Evolutionary conservation across 2,888 invertebrate species (phyloP).

Genomic region (Volucella zonaria): DNA sequence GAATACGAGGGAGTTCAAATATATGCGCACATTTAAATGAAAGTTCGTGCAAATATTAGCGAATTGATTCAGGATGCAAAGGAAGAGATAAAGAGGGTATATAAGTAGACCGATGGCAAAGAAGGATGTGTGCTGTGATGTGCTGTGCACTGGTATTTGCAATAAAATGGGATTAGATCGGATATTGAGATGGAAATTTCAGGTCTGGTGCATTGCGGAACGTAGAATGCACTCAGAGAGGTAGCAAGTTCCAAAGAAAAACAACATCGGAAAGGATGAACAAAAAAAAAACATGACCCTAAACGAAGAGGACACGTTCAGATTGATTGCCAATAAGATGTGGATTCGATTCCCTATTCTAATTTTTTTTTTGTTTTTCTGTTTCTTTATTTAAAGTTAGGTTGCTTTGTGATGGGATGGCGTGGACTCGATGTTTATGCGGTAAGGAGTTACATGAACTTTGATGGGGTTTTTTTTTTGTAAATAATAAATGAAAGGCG

Average conservation of each 20-base stretch:
- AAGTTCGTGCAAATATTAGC: constrained; percentile 72
- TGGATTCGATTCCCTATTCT: not conserved
- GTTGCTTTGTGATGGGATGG: no score
- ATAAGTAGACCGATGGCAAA: not conserved
- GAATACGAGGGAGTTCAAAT: constrained; percentile 38
- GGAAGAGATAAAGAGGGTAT: not conserved
- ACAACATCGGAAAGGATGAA: constrained; percentile 3
- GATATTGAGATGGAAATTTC: constrained; percentile 65
- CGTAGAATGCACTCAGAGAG: constrained; percentile 53
- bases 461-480: no score
- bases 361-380: no score
- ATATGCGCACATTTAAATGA: constrained; percentile 65
- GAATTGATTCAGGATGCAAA: constrained; percentile 66
- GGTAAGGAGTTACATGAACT: no score
- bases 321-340: constrained; percentile 51
- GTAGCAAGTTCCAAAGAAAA: constrained; percentile 21
- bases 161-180: constrained; percentile 71
- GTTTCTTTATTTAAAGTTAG: no score
- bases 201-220: constrained; percentile 45
- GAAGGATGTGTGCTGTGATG: constrained; percentile 33
- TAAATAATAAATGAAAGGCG: no score
- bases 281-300: constrained; percentile 7
- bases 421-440: no score
- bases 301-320: constrained; percentile 34
- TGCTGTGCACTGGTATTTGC: constrained; percentile 62